These are phyloP conservation scores for Criorhina ranunculi DNA, from an alignment of 2,888 invertebrate genomes.

Conservation along the genomic window DNA sequence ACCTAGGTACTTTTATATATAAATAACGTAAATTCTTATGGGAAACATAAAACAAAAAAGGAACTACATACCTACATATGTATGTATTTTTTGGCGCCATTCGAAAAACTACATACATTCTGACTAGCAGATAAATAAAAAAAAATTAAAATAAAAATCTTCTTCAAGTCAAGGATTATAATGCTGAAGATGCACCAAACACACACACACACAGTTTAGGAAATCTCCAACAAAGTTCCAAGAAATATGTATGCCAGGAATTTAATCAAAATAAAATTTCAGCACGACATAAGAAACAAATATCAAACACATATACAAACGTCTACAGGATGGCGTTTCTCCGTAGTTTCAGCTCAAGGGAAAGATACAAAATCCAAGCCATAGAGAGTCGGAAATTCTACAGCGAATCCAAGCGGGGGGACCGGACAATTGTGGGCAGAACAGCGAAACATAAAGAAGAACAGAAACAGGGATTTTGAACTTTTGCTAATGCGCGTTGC, in stretches of 20 bases:
- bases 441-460: not conserved
- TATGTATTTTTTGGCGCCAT: slow-evolving; percentile 60
- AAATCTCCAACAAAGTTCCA: slow-evolving; percentile 60
- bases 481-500: not conserved
- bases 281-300: slow-evolving; percentile 39
- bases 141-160: not conserved
- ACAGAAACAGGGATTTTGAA: slow-evolving; percentile 5
- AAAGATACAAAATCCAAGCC: slow-evolving; percentile 30
- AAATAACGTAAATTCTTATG: no score
- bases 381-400: slow-evolving; percentile 31
- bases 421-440: not conserved
- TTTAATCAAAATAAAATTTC: slow-evolving; percentile 67
- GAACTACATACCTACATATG: no score
- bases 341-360: not conserved
- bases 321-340: slow-evolving; percentile 35
- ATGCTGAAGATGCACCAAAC: slow-evolving; percentile 31
- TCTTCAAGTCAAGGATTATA: slow-evolving; percentile 6
- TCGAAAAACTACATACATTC: slow-evolving; percentile 30
- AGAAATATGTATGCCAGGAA: slow-evolving; percentile 60
- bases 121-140: slow-evolving; percentile 33
- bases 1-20: no score
- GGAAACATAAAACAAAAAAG: no score
- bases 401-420: slow-evolving; percentile 24
- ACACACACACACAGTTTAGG: slow-evolving; percentile 33
- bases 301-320: slow-evolving; percentile 22